A percentile compares a stretch with the other conserved stretches of the same genome.
phyloP scores from a whole-genome alignment of 2,888 invertebrate genomes.

The Stenotaenia linearis region DNA sequence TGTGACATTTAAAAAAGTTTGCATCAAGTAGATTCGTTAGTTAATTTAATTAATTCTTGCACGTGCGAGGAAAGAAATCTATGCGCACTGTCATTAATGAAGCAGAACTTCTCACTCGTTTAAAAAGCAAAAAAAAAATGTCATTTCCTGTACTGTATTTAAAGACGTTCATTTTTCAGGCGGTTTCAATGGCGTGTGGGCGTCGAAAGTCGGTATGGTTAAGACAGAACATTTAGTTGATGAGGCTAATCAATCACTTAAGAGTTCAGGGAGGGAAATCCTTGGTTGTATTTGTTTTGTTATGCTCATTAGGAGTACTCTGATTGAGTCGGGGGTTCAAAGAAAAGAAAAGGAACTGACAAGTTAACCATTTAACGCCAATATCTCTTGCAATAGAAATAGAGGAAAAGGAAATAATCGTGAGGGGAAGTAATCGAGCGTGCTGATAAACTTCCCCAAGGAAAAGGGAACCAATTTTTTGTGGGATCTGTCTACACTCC shows the following conservation, averaged over 20 bases:
- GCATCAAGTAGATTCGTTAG: no score
- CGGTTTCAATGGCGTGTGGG: background rate
- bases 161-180: background rate
- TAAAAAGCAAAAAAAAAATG: background rate
- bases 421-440: background rate
- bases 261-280: background rate
- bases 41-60: background rate
- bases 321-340: background rate
- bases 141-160: background rate
- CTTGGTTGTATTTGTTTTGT: background rate
- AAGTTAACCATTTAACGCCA: background rate
- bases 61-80: background rate
- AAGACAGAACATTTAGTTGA: background rate
- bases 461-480: background rate
- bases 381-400: background rate
- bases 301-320: background rate
- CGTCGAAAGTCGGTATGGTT: background rate
- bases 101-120: background rate
- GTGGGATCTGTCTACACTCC: background rate
- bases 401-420: conserved; percentile 2
- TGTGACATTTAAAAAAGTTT: no score
- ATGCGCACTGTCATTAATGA: background rate
- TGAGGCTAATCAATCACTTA: background rate
- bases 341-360: background rate
- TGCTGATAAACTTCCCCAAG: conserved; percentile 1